Evolutionary conservation across 2,888 invertebrate genomes (phyloP).

Genomic region (Labia minor): DNA sequence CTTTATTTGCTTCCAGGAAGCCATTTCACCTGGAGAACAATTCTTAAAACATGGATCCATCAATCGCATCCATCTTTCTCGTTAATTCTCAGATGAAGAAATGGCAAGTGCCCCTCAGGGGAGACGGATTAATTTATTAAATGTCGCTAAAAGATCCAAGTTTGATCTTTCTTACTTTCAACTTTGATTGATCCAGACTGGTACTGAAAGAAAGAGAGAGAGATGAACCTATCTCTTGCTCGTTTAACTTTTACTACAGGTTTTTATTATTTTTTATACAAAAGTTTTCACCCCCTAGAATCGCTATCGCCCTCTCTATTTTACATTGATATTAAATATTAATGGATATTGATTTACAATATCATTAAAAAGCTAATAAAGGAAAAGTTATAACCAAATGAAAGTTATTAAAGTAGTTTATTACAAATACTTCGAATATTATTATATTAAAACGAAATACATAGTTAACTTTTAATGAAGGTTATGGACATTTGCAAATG

Average conservation of each 20-base stretch:
- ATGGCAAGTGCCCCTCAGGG: background rate
- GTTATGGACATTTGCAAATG: too few relatives aligned
- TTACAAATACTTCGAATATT: too few relatives aligned
- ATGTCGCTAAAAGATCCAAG: background rate
- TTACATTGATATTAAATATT: background rate
- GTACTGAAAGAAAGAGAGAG: too few relatives aligned
- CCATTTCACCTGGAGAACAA: too few relatives aligned
- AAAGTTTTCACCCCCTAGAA: background rate
- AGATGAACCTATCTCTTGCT: too few relatives aligned
- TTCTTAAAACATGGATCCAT: background rate
- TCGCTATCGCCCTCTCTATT: background rate
- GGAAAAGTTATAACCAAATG: too few relatives aligned
- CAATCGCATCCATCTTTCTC: background rate
- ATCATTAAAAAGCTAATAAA: background rate
- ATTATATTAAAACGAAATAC: too few relatives aligned
- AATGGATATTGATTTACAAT: background rate
- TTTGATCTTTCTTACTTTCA: background rate
- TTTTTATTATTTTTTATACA: background rate
- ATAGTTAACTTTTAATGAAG: too few relatives aligned
- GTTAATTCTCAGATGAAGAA: background rate
- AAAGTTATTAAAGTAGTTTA: too few relatives aligned
- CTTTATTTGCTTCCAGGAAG: too few relatives aligned
- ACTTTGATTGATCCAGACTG: background rate
- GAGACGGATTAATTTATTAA: slow-evolving; percentile 2
- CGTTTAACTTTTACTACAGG: background rate